phyloP scores from a whole-genome alignment of 1,140 invertebrate genomes.

The Ooceraea biroi region DNA sequence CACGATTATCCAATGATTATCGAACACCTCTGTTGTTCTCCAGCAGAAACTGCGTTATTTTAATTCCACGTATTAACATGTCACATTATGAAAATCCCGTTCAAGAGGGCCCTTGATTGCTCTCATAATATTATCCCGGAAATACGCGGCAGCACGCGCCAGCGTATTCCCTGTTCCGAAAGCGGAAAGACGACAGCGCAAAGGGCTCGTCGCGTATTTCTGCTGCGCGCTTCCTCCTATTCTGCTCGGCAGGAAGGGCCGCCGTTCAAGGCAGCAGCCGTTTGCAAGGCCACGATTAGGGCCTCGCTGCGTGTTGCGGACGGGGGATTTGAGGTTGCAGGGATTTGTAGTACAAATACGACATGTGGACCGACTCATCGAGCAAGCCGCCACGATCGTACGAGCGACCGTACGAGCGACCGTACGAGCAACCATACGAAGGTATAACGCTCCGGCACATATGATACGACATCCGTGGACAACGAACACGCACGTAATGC shows the following conservation, averaged over 20 bases:
- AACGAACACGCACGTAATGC: conserved; percentile 53
- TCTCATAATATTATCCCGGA: conserved; percentile 24
- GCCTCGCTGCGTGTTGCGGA: conserved; percentile 44
- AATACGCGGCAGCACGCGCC: not conserved
- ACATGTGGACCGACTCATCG: conserved; percentile 71
- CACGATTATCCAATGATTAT: not conserved
- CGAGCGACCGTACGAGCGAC: conserved; percentile 59
- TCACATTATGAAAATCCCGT: not conserved
- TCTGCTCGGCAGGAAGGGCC: conserved; percentile 43
- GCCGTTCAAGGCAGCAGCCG: conserved; percentile 38
- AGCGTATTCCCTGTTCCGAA: not conserved
- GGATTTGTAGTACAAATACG: conserved; percentile 78
- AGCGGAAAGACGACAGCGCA: not conserved
- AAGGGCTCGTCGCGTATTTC: conserved; percentile 66
- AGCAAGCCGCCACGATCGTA: not conserved
- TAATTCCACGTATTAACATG: not conserved
- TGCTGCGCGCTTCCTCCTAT: conserved; percentile 58
- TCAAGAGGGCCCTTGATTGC: not conserved
- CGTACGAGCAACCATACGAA: conserved; percentile 44
- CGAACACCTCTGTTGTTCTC: not conserved
- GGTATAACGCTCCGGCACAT: conserved; percentile 53
- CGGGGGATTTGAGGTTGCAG: conserved; percentile 70
- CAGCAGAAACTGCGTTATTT: not conserved
- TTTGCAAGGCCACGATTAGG: conserved; percentile 69
- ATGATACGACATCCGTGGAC: conserved; percentile 21